A percentile compares a stretch with the other conserved stretches of the same genome.
Conservation (phyloP, 2,888 invertebrate genomes). For the Eremobia ochroleuca region DNA sequence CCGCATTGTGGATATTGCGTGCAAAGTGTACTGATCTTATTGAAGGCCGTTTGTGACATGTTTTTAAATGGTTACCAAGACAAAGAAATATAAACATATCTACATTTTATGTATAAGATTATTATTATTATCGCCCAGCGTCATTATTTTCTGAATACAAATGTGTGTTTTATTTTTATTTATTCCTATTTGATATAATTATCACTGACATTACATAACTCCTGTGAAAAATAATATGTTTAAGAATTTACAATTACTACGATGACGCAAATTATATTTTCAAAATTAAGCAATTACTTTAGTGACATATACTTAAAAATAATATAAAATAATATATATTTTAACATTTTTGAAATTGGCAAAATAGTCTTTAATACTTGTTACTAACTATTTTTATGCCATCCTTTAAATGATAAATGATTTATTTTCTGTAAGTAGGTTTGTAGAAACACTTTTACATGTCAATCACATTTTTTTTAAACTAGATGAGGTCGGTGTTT, state of each 20-base stretch:
- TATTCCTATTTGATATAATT: not conserved
- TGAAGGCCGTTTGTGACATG: slow-evolving; percentile 18
- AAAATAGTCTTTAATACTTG: too few species aligned
- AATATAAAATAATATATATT: too few species aligned
- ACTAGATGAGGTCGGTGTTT: too few species aligned
- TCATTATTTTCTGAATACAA: not conserved
- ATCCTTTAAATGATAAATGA: too few species aligned
- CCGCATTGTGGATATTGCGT: slow-evolving; percentile 33
- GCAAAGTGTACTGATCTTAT: slow-evolving; percentile 34
- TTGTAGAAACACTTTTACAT: too few species aligned
- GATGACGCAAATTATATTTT: not conserved
- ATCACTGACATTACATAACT: not conserved
- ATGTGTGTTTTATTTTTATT: not conserved
- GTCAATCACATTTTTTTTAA: too few species aligned
- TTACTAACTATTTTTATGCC: too few species aligned
- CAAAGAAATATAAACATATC: not conserved
- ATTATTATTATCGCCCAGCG: not conserved
- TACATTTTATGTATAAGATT: not conserved
- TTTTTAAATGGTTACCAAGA: slow-evolving; percentile 4
- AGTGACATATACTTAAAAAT: too few species aligned
- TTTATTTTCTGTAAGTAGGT: too few species aligned
- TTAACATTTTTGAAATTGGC: too few species aligned
- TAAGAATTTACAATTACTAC: not conserved
- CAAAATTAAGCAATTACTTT: not conserved
- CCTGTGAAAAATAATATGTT: not conserved